Conservation (phyloP, 2,797 vertebrate species). For the Lithobates pipiens region DNA sequence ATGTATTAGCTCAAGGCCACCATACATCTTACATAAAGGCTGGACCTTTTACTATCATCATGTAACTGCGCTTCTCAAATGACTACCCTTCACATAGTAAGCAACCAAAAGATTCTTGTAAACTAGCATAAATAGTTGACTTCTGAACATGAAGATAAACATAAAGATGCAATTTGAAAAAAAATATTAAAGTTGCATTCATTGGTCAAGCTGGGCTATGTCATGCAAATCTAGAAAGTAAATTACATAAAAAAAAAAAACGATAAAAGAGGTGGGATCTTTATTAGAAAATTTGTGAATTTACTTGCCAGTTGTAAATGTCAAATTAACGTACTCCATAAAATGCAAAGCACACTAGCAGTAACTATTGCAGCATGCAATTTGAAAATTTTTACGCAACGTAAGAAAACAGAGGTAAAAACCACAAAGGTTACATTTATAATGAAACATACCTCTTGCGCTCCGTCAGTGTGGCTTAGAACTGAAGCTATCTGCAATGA, state of each 20-base stretch:
- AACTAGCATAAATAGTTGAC: too few species aligned
- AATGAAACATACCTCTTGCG: slow-evolving; percentile 72
- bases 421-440: neutral
- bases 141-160: neutral
- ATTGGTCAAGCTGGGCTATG: neutral
- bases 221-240: neutral
- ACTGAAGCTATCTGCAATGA: slow-evolving; percentile 83
- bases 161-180: neutral
- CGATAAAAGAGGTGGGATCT: neutral
- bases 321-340: neutral
- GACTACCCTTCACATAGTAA: too few species aligned
- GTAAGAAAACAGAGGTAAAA: too few species aligned
- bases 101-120: neutral
- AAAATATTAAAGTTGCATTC: neutral
- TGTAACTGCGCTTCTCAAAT: too few species aligned
- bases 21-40: too few species aligned
- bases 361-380: too few species aligned
- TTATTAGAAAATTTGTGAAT: neutral
- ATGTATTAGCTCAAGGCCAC: too few species aligned
- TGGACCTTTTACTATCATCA: too few species aligned
- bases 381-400: too few species aligned
- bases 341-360: neutral
- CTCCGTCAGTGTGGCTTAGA: slow-evolving; percentile 74
- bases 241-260: neutral
- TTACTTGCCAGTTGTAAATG: neutral